A percentile compares a stretch with the other conserved stretches of the same genome.
Conservation (phyloP, 2,113 vertebrate species). For the Hyaena hyaena region DNA sequence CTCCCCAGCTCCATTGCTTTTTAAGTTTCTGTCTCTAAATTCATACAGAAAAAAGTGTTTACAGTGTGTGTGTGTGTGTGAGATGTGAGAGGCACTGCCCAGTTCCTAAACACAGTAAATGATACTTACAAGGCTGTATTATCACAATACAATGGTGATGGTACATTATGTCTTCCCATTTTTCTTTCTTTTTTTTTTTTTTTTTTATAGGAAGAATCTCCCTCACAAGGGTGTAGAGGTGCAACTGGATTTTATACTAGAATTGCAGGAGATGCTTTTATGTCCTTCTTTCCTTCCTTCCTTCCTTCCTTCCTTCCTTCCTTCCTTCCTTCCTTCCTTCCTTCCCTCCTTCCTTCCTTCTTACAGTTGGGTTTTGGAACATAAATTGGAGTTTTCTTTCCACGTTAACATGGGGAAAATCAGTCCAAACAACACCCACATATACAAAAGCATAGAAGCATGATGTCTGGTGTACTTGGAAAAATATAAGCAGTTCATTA, state of each 20-base stretch:
- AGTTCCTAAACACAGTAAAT: background rate
- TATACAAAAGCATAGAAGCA: background rate
- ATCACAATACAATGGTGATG: background rate
- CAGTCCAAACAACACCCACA: background rate
- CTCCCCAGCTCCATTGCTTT: background rate
- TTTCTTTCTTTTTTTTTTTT: background rate
- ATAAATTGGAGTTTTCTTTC: background rate
- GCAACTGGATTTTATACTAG: background rate
- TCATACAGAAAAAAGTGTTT: background rate
- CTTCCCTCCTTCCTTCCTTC: background rate
- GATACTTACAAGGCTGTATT: background rate
- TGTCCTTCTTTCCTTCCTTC: background rate
- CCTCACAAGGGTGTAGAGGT: background rate
- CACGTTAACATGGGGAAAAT: background rate
- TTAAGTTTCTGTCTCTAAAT: background rate
- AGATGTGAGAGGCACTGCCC: background rate
- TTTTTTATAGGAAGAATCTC: background rate
- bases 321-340: background rate
- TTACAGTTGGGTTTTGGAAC: background rate
- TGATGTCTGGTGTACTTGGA: background rate
- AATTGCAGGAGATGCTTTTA: background rate
- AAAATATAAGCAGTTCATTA: background rate
- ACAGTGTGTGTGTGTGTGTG: background rate
- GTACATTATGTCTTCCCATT: background rate
- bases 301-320: background rate